phyloP scores from a whole-genome alignment of 2,113 vertebrate genomes.

The Sinocyclocheilus anshuiensis region DNA sequence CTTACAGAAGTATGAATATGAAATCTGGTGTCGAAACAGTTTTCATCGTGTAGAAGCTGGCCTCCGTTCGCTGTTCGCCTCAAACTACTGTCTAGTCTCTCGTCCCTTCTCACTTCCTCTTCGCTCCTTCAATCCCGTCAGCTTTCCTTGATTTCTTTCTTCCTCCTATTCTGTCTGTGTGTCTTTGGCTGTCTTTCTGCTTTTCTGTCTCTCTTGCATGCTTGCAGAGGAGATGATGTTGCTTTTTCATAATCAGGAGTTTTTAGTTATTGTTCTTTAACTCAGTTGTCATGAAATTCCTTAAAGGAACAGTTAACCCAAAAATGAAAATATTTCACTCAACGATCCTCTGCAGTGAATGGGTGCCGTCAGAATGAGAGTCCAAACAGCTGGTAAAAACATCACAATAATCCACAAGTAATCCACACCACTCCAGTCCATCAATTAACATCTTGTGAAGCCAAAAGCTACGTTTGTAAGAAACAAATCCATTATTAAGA shows the following conservation, averaged over 20 bases:
- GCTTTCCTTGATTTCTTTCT: not conserved
- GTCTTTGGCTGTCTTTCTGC: not conserved
- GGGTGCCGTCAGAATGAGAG: not conserved
- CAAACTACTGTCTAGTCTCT: not conserved
- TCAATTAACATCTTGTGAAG: no score
- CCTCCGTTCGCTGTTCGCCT: slow-evolving; percentile 1
- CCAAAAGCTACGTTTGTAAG: no score
- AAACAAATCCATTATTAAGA: no score
- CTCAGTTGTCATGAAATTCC: not conserved
- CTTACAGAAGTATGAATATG: slow-evolving; percentile 29
- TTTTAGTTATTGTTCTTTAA: not conserved
- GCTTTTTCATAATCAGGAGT: not conserved
- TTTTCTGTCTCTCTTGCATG: not conserved
- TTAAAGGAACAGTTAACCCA: not conserved
- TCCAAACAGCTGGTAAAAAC: no score
- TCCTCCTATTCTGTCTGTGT: not conserved
- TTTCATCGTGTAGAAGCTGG: slow-evolving; percentile 15
- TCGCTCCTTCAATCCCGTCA: not conserved
- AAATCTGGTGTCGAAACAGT: slow-evolving; percentile 20
- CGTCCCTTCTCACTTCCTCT: not conserved
- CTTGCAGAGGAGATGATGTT: not conserved
- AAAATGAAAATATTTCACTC: no score
- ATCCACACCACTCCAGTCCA: no score
- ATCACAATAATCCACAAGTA: no score
- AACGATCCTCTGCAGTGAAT: not conserved